Evolutionary conservation across 2,797 vertebrate species (phyloP), one percentile per base, ranked within the genome.

Genomic region (Oreochromis grahami): DNA sequence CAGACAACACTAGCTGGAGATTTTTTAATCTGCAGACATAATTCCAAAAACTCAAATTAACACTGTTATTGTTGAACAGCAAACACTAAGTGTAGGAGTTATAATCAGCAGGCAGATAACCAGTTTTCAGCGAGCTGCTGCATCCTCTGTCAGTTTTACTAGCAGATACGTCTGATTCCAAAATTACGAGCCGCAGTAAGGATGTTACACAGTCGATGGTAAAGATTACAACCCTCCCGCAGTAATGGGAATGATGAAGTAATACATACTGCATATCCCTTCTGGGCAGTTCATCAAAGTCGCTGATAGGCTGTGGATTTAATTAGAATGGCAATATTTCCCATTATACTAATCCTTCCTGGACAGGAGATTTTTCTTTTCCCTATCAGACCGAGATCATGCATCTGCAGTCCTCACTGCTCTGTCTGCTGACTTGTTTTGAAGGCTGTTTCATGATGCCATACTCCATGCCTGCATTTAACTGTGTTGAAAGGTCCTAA

Each of bases 51-150:
- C n/a, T 81, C 53, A 58, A 34, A 70, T 80, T 8, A 68, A 60
- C 43, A 65, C 60, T 36, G 65, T 56, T 29, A 55, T 53, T 76
- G 6, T 63, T 77, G 79, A 84, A 60, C 51, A 74, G 76, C 78
- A 89, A 87, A 86, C 81, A 52, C 2, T 6, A 8, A 7, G 48
- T 2, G 85, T 88, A 76, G 87, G 88, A 81, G 89, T 81, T 80
- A 9, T 86, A 81, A 90, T 90, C 88, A 80, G 65, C 76, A 63
- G 58, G 81, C 53, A 82, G 82, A 85, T 76, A 79, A 86, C 53
- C 34, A 21, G 38, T 89, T 86, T 83, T 63, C 15, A 9, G 13
- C 11, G 9, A 26, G 63, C 55, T 55, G 83, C 82, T 56, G 86
- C 81, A 4, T 82, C 48, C 60, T 77, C 43, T 24, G 53, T 77